A percentile compares a stretch with the other conserved stretches of the same genome.
Evolutionary conservation across 1,140 invertebrate species (phyloP).

Genomic region (Trachelipus rathkii): DNA sequence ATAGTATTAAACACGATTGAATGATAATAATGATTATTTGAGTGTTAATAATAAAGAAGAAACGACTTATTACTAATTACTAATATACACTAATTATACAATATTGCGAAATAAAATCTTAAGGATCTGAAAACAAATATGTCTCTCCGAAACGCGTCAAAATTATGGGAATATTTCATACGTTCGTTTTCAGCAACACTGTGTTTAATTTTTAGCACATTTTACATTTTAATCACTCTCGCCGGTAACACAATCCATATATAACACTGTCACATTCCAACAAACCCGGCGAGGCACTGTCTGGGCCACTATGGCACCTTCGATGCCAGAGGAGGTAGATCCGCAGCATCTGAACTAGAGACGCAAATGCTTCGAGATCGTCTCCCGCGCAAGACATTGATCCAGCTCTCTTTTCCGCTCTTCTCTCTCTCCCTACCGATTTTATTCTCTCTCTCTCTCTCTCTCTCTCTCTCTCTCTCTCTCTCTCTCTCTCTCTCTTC

Average conservation of each 20-base stretch:
- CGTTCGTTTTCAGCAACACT: neutral
- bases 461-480: no score
- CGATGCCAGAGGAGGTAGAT: neutral
- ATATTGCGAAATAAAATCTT: neutral
- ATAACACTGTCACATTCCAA: neutral
- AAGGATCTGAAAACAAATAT: neutral
- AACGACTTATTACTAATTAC: no score
- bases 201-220: neutral
- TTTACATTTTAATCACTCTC: neutral
- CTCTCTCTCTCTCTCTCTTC: no score
- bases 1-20: no score
- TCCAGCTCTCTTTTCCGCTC: neutral
- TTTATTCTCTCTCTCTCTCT: neutral
- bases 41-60: no score
- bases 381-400: conserved; percentile 1
- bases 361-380: neutral
- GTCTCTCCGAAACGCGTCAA: no score
- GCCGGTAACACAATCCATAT: neutral
- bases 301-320: neutral
- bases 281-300: conserved; percentile 1
- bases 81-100: no score
- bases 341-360: neutral
- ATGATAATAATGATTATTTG: no score
- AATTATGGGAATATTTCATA: neutral
- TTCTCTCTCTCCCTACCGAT: neutral